A percentile compares a stretch with the other conserved stretches of the same genome.
phyloP scores from a whole-genome alignment of 2,888 invertebrate genomes.

The Caenorhabditis zanzibari region DNA sequence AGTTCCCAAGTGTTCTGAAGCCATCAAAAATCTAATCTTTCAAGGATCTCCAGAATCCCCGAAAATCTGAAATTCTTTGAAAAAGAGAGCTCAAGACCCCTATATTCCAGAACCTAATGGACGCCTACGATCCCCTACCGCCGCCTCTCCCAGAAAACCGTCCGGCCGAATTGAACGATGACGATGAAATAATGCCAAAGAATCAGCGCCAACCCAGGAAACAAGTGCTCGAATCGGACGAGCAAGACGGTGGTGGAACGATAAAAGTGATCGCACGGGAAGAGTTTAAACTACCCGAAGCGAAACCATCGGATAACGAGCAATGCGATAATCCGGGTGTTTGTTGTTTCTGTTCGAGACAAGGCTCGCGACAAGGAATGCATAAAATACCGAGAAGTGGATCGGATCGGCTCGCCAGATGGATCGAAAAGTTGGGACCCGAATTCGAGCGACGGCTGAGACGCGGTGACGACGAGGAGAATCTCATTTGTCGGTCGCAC shows the following conservation, averaged over 20 bases:
- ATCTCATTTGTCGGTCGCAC: conserved; percentile 40
- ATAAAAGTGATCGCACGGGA: conserved; percentile 46
- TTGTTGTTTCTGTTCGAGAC: conserved; percentile 34
- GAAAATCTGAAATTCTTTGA: too few species aligned
- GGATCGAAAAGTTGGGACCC: conserved; percentile 42
- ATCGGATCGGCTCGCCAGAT: conserved; percentile 19
- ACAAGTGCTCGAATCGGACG: conserved; percentile 40
- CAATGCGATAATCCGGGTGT: conserved; percentile 24
- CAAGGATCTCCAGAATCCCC: too few species aligned
- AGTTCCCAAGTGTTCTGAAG: too few species aligned
- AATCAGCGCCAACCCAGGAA: conserved; percentile 37
- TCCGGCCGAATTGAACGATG: conserved; percentile 5
- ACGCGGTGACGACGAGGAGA: conserved; percentile 6
- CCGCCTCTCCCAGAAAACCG: too few species aligned
- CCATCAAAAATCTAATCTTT: too few species aligned
- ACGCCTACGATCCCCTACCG: too few species aligned
- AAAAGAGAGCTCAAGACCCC: too few species aligned
- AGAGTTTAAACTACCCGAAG: conserved; percentile 27
- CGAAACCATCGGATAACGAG: background rate
- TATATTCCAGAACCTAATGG: too few species aligned
- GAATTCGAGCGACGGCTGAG: conserved; percentile 38
- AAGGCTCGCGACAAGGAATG: conserved; percentile 4
- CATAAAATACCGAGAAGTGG: conserved; percentile 39
- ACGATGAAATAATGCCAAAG: conserved; percentile 39
- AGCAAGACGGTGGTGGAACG: conserved; percentile 2